Base-by-base conservation (phyloP, 2,888 invertebrate genomes). In the Euplexia lucipara region DNA sequence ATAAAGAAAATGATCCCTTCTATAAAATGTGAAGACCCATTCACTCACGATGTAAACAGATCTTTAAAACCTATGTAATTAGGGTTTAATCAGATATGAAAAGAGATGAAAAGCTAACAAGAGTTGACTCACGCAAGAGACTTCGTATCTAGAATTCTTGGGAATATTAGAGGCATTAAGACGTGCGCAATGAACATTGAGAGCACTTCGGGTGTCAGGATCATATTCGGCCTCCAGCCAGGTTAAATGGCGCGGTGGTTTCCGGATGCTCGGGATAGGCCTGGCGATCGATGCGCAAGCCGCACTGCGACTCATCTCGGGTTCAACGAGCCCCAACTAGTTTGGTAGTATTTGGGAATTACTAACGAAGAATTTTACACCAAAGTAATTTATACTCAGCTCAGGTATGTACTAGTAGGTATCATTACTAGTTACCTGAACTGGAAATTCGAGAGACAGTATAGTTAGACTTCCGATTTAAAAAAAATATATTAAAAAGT, bases 281-380 rank as follows among this genome's bases (percentile, higher is more conserved):
- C 73, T 64, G 68, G 59, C 83, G 87, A 90, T 90, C 90, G 89
- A 90, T 90, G 86, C 81, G 73, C 59, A 54, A 74, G 78, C 83
- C 90, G 91, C 91, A 91, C 83, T 91, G 91, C 91, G 90, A 87
- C 72, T 80, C 72, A 82, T 83, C 78, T 73, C 62, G 65, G 37
- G 60, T 75, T 65, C 66, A 76, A 56, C 66, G 66, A 72, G 68
- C 71, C 45, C 52, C 37, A 58, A 69, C 72, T 70, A 73, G 72
- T 77, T 78, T 63, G 35, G 35, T 73, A 73, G 59, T 60, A 60
- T 77, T 70, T 60, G 34, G 41, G 41, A 61, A 60, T 63, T 60
- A 76, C 45, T 44, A 39, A 52, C 16, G 34, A 60, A 26, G 44
- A 53, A 26, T 57, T 47, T 41, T 48, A 48, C n/a, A 53, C 8